Evolutionary conservation across 2,888 invertebrate species (phyloP), one percentile per base, ranked within the genome.

Genomic region (Latrodectus elegans): DNA sequence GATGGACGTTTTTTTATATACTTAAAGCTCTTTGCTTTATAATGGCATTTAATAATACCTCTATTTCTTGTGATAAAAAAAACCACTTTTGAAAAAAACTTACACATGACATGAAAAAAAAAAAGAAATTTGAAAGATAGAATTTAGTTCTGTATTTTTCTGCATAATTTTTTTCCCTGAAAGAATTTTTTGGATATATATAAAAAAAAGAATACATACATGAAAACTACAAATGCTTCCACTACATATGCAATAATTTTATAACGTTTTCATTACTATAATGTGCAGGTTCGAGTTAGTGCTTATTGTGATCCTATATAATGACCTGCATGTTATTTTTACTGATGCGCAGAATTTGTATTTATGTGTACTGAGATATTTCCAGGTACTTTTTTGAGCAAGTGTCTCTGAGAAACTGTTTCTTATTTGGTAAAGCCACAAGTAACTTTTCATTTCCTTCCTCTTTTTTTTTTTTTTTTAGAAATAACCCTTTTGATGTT

Each of bases 171-270:
- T 68, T 71, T 82, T 76, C 81, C 73, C 51, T 64, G 67, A 82
- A 68, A 68, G 82, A 75, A 82, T 70, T 75, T 82, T 82, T 82
- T 75, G 74, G 68, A 82, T 73, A 82, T 22, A 22, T 22, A 22
- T 1, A 22, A 22, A 22, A 49, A 73, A 80, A 68, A 84, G 76
- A 82, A 74, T n/a, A 49, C 38, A 67, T 74, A 60, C 53, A 76
- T 74, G 74, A 70, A 67, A 71, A 79, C 79, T 75, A 78, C 75
- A 22, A 22, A 86, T 86, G 86, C 86, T 86, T 86, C 86, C 86
- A 86, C 71, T 81, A 81, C 65, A 86, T 76, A 86, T 81, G 86
- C 86, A 86, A 86, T 86, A 86, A 86, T 86, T 86, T 86, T 86
- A 81, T 86, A 86, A 86, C 76, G 81, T 86, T 86, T 78, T 78